phyloP scores from a whole-genome alignment of 2,888 invertebrate species.

The Cyclophora punctaria region DNA sequence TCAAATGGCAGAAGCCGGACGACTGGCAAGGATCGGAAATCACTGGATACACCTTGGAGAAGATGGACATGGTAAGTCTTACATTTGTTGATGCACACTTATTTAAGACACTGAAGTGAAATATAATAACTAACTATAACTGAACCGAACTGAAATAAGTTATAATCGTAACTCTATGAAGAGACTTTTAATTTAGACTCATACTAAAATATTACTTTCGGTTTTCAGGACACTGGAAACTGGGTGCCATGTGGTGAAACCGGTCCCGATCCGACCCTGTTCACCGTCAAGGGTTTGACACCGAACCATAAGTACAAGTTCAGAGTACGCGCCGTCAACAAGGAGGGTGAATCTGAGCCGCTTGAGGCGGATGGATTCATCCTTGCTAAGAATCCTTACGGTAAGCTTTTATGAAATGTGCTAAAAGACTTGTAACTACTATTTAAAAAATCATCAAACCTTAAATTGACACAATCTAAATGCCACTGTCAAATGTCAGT shows the following conservation, averaged over 20 bases:
- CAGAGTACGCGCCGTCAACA: slow-evolving; percentile 96
- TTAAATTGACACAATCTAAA: too few relatives aligned
- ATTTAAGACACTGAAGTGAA: too few relatives aligned
- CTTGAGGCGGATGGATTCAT: slow-evolving; percentile 92
- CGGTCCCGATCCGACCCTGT: slow-evolving; percentile 85
- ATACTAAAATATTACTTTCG: too few relatives aligned
- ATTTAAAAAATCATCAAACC: too few relatives aligned
- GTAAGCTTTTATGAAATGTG: slow-evolving; percentile 52
- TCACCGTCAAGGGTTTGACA: slow-evolving; percentile 92
- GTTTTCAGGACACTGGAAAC: slow-evolving; percentile 84
- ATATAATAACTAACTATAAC: too few relatives aligned
- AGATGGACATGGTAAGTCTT: slow-evolving; percentile 86
- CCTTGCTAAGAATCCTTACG: slow-evolving; percentile 96
- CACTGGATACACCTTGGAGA: slow-evolving; percentile 93
- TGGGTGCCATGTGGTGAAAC: slow-evolving; percentile 98
- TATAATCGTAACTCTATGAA: too few relatives aligned
- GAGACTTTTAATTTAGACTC: too few relatives aligned
- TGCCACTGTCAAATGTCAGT: too few relatives aligned
- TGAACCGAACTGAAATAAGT: too few relatives aligned
- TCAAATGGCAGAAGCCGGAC: slow-evolving; percentile 93
- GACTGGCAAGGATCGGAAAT: slow-evolving; percentile 92
- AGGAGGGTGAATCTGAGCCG: slow-evolving; percentile 97
- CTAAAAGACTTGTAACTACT: slow-evolving; percentile 5
- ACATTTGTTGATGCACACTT: background rate
- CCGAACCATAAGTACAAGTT: slow-evolving; percentile 98